These are phyloP conservation scores for Elgaria multicarinata DNA, from an alignment of 2,113 vertebrate species.

Conservation along the genomic window DNA sequence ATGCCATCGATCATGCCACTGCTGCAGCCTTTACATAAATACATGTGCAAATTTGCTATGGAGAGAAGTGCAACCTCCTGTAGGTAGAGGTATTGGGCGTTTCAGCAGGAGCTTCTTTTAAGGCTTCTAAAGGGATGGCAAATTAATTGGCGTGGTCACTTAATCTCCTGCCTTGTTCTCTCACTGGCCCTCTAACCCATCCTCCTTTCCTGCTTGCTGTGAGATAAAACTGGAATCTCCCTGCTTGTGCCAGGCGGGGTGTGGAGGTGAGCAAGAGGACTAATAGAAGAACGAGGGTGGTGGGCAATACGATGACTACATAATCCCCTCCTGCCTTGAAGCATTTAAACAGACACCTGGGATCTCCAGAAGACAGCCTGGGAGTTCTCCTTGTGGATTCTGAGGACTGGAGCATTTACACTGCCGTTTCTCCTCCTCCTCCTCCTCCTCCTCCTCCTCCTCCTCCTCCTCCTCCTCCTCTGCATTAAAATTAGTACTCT, in stretches of 20 bases:
- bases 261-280: neutral
- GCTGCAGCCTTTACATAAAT: slow-evolving; percentile 17
- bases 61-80: slow-evolving; percentile 37
- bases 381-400: neutral
- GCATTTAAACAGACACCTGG: neutral
- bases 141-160: neutral
- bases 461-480: no score
- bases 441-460: no score
- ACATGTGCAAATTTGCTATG: slow-evolving; percentile 37
- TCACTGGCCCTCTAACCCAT: neutral
- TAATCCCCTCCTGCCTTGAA: neutral
- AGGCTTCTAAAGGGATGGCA: no score
- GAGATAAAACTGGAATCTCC: neutral
- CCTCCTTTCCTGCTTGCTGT: neutral
- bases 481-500: neutral
- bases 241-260: no score
- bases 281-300: neutral
- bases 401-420: neutral
- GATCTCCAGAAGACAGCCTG: neutral
- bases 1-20: slow-evolving; percentile 19
- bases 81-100: neutral
- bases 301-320: neutral
- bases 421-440: neutral
- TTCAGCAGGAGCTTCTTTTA: neutral
- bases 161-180: neutral